Evolutionary conservation across 1,140 invertebrate genomes (phyloP).

Genomic region (Drosophila setifemur): DNA sequence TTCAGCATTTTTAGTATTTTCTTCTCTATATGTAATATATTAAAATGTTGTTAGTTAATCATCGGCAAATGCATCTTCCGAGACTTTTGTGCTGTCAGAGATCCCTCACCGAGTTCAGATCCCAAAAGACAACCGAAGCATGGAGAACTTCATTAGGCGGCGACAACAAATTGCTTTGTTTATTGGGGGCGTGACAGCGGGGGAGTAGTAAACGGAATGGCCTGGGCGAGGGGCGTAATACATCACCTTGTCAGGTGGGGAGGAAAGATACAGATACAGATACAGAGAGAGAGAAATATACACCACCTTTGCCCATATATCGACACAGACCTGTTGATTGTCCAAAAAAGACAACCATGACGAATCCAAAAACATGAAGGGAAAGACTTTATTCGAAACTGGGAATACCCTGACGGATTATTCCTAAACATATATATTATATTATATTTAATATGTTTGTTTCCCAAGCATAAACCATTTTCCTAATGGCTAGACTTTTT

Average conservation of each 20-base stretch:
- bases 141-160: constrained; percentile 42
- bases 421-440: too few relatives aligned
- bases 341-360: constrained; percentile 42
- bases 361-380: constrained; percentile 29
- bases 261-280: neutral
- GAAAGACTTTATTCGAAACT: too few relatives aligned
- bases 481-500: too few relatives aligned
- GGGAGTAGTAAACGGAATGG: neutral
- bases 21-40: too few relatives aligned
- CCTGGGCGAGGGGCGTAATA: neutral
- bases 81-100: constrained; percentile 2
- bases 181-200: constrained; percentile 3
- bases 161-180: constrained; percentile 37
- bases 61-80: neutral
- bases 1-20: too few relatives aligned
- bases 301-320: neutral
- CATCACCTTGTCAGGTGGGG: constrained; percentile 2
- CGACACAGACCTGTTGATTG: constrained; percentile 24
- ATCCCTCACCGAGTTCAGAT: neutral
- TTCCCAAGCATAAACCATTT: too few relatives aligned
- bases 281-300: neutral
- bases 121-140: constrained; percentile 24
- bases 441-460: too few relatives aligned
- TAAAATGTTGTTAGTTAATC: neutral
- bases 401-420: too few relatives aligned